A percentile compares a stretch with the other conserved stretches of the same genome.
Conservation (phyloP, 2,888 invertebrate genomes). For the Brassicogethes aeneus region DNA sequence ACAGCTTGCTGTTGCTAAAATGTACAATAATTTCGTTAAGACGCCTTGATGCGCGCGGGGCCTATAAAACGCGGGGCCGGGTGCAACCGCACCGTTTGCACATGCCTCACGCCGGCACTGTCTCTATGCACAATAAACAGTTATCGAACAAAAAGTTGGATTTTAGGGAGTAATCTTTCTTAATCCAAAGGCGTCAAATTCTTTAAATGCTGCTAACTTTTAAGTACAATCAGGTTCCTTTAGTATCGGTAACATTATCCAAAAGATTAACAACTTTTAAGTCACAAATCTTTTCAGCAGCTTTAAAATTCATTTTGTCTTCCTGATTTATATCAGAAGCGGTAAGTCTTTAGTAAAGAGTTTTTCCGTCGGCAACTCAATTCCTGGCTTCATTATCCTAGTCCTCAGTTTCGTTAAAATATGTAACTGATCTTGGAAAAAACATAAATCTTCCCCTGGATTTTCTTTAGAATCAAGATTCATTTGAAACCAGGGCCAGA, state of each 20-base stretch:
- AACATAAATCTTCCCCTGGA: neutral
- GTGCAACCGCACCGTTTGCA: too few species aligned
- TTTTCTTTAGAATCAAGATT: too few species aligned
- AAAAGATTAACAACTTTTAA: too few species aligned
- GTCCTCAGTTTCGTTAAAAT: neutral
- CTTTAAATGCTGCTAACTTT: neutral
- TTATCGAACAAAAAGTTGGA: too few species aligned
- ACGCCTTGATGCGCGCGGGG: too few species aligned
- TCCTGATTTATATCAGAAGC: neutral
- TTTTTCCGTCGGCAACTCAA: neutral
- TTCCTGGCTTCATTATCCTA: neutral
- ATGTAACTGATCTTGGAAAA: neutral
- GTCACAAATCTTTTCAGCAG: slow-evolving; percentile 9
- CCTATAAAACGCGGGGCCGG: too few species aligned
- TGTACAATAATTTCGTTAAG: too few species aligned
- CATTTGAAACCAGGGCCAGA: too few species aligned
- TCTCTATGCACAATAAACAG: too few species aligned
- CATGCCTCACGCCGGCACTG: too few species aligned
- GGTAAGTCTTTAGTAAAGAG: neutral
- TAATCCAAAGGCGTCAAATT: slow-evolving; percentile 6
- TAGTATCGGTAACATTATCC: neutral
- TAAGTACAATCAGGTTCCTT: neutral
- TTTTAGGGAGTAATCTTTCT: too few species aligned
- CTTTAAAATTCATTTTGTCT: slow-evolving; percentile 21
- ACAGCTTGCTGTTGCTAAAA: too few species aligned